Percentiles rank a stretch among this genome's conserved stretches.
Evolutionary conservation across 2,113 vertebrate genomes (phyloP).

Genomic region (Chauna torquata): DNA sequence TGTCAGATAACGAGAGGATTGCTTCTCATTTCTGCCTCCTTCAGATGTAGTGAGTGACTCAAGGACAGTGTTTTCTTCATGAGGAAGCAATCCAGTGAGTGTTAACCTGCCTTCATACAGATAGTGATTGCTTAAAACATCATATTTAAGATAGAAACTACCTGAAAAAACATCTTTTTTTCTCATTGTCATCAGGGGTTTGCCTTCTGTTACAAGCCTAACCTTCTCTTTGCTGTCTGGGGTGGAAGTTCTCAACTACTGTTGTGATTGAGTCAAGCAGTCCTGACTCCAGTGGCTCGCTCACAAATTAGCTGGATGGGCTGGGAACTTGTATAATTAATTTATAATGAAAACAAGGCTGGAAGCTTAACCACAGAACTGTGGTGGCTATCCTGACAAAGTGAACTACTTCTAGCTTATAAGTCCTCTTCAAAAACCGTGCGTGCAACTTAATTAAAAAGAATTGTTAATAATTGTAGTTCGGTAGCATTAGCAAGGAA

Average conservation of each 20-base stretch:
- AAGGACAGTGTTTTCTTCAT: background rate
- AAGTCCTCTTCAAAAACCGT: background rate
- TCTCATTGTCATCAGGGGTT: background rate
- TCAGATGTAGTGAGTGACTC: background rate
- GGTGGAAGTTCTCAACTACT: background rate
- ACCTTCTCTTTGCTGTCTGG: background rate
- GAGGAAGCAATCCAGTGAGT: fast-evolving
- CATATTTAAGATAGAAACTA: background rate
- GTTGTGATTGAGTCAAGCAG: background rate
- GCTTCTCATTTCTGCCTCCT: background rate
- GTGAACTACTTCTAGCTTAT: background rate
- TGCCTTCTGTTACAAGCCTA: background rate
- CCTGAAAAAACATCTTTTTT: background rate
- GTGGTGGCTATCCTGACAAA: background rate
- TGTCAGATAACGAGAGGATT: background rate
- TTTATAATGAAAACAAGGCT: background rate
- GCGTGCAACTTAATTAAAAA: background rate
- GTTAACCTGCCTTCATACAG: background rate
- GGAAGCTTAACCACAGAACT: background rate
- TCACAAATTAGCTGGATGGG: background rate
- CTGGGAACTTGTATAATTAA: background rate
- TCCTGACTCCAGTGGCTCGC: background rate
- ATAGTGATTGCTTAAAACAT: background rate
- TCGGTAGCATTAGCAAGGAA: background rate
- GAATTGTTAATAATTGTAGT: background rate